Percentiles rank a stretch among this genome's conserved stretches.
These are phyloP conservation scores for Brachionus calyciflorus DNA, from an alignment of 1,140 invertebrate genomes.

Conservation along the genomic window DNA sequence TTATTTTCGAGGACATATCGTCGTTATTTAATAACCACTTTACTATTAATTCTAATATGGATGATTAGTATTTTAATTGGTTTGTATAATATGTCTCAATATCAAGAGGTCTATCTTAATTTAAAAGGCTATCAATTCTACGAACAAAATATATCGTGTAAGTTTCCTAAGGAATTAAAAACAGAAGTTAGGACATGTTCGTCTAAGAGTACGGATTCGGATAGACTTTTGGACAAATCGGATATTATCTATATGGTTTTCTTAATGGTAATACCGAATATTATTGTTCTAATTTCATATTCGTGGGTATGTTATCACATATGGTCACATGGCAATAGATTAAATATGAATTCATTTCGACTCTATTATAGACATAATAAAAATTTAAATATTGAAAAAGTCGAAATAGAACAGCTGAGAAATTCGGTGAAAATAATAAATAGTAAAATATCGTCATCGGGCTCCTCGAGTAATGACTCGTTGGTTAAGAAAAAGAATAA, in stretches of 20 bases:
- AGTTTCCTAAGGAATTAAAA: not conserved
- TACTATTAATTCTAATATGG: not conserved
- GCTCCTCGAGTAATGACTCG: not conserved
- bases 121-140: not conserved
- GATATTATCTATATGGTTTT: slow-evolving; percentile 38
- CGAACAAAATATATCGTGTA: slow-evolving; percentile 26
- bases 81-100: slow-evolving; percentile 30
- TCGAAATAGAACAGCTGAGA: not conserved
- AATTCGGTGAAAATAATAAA: not conserved
- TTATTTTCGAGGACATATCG: slow-evolving; percentile 15
- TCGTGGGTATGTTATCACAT: slow-evolving; percentile 39
- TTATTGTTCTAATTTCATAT: slow-evolving; percentile 27
- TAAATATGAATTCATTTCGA: slow-evolving; percentile 16
- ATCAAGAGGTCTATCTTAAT: not conserved
- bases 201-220: not conserved
- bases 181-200: not conserved
- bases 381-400: not conserved
- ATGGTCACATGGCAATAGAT: slow-evolving; percentile 20
- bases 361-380: slow-evolving; percentile 26
- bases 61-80: not conserved
- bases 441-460: not conserved
- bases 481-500: not conserved
- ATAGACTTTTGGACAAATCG: not conserved
- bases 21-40: slow-evolving; percentile 25
- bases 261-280: slow-evolving; percentile 27